Percentiles rank a stretch among this genome's conserved stretches.
These are phyloP conservation scores for Chaetodon trifasciatus DNA, from an alignment of 2,797 vertebrate species.

Conservation along the genomic window DNA sequence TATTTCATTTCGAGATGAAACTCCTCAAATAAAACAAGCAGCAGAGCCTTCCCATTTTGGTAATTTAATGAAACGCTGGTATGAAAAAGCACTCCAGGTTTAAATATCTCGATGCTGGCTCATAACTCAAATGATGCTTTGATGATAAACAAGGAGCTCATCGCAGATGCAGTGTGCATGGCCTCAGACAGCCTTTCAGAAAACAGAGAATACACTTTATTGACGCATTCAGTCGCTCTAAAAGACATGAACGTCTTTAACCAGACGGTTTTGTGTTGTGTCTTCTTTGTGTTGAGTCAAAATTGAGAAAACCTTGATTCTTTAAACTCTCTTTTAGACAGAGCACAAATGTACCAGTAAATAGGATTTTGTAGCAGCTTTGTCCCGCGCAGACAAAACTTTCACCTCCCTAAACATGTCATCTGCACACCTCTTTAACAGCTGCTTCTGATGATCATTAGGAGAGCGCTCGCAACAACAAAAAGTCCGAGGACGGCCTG, in stretches of 20 bases:
- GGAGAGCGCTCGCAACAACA: not conserved
- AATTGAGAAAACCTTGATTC: not conserved
- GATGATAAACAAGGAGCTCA: not conserved
- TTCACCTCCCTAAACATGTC: not conserved
- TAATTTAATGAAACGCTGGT: not conserved
- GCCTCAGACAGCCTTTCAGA: not conserved
- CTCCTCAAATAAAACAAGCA: not conserved
- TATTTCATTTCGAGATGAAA: not conserved
- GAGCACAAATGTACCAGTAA: not conserved
- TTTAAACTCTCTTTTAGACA: not conserved
- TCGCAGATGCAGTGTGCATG: not conserved
- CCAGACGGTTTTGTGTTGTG: not conserved
- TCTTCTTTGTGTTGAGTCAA: not conserved
- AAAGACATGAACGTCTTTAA: not conserved
- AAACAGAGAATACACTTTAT: not conserved
- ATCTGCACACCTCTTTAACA: fast-evolving
- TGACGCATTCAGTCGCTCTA: not conserved
- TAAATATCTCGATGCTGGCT: not conserved
- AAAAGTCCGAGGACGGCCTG: not conserved
- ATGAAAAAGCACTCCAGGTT: not conserved
- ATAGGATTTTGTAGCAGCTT: not conserved
- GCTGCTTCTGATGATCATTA: not conserved
- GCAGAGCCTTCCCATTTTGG: not conserved
- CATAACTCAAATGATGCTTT: not conserved
- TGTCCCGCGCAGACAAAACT: not conserved